These are phyloP conservation scores for Chamaetylas fuelleborni DNA, from an alignment of 2,113 vertebrate species.

Conservation along the genomic window DNA sequence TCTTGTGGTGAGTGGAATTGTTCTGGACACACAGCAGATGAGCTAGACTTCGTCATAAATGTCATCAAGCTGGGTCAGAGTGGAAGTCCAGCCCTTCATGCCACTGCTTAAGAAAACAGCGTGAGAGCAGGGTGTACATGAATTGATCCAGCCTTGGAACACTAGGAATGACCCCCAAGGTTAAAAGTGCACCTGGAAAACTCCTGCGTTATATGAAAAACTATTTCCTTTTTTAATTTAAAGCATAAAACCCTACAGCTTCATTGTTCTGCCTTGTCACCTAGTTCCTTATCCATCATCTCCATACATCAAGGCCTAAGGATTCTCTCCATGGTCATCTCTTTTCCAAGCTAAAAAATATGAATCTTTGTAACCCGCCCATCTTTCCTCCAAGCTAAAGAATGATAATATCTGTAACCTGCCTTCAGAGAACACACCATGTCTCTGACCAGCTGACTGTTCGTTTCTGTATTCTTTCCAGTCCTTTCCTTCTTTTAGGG, in stretches of 20 bases:
- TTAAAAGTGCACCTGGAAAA: neutral
- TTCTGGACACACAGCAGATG: neutral
- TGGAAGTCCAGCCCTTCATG: neutral
- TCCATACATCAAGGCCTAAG: neutral
- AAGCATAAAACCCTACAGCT: neutral
- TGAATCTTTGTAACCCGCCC: neutral
- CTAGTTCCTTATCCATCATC: neutral
- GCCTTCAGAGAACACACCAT: neutral
- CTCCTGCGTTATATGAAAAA: neutral
- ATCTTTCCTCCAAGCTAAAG: neutral
- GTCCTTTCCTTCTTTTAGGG: neutral
- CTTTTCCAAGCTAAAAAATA: neutral
- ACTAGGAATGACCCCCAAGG: neutral
- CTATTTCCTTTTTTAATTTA: neutral
- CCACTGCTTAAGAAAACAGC: neutral
- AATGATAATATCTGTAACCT: neutral
- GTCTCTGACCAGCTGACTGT: neutral
- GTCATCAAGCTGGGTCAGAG: neutral
- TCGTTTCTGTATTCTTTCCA: neutral
- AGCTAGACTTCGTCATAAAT: neutral
- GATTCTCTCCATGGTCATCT: neutral
- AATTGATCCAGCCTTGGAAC: neutral
- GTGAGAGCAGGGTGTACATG: fast-evolving
- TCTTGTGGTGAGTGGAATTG: neutral
- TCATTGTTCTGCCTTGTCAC: neutral